A percentile compares a stretch with the other conserved stretches of the same genome.
Evolutionary conservation across 2,797 vertebrate species (phyloP).

Genomic region (Vespertilio murinus): DNA sequence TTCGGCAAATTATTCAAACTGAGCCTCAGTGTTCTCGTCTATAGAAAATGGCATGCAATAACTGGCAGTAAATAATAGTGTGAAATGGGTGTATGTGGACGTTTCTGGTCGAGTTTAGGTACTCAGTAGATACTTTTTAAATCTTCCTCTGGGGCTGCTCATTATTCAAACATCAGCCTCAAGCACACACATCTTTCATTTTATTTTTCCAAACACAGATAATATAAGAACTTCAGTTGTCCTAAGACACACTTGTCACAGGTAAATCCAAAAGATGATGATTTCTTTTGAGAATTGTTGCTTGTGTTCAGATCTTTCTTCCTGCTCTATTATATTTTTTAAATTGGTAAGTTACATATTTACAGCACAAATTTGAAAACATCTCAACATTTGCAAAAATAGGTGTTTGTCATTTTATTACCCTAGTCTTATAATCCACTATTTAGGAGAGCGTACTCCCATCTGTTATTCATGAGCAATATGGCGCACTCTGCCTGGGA

Average conservation of each 20-base stretch:
- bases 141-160: background rate
- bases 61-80: background rate
- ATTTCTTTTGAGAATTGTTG: background rate
- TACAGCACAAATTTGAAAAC: background rate
- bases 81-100: background rate
- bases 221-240: background rate
- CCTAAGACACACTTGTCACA: background rate
- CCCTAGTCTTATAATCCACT: background rate
- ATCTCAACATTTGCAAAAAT: background rate
- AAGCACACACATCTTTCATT: background rate
- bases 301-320: background rate
- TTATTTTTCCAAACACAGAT: background rate
- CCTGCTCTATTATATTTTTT: background rate
- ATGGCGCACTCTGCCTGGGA: background rate
- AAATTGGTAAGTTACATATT: background rate
- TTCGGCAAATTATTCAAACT: background rate
- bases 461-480: background rate
- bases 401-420: background rate
- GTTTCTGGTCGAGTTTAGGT: background rate
- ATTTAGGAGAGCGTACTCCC: background rate
- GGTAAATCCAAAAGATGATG: background rate
- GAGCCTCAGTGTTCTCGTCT: background rate
- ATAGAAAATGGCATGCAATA: background rate
- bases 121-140: background rate
- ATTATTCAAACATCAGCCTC: background rate